Evolutionary conservation across 1,140 invertebrate species (phyloP).

Genomic region (Euglossa dilemma): DNA sequence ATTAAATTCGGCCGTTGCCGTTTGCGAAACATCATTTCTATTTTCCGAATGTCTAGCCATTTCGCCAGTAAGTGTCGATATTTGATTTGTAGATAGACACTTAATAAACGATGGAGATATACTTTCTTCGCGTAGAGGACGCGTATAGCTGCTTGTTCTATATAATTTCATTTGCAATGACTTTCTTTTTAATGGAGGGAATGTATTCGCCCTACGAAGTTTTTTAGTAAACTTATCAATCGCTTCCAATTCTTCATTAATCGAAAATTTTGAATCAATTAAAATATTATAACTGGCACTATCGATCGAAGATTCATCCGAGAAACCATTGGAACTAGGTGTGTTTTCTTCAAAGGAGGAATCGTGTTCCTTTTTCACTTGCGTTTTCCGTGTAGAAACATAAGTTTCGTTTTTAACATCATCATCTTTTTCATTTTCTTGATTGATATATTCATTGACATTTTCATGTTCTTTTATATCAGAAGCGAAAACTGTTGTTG

Average conservation of each 20-base stretch:
- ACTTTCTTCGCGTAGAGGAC: constrained; percentile 7
- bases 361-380: constrained; percentile 50
- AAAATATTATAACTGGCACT: constrained; percentile 78
- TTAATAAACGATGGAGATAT: background rate
- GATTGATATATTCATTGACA: background rate
- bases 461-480: background rate
- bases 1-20: no score
- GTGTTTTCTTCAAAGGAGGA: constrained; percentile 76
- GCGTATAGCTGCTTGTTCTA: background rate
- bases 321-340: constrained; percentile 69
- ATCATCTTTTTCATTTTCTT: background rate
- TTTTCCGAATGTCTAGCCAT: background rate
- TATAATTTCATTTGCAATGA: background rate
- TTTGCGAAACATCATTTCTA: background rate
- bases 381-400: background rate
- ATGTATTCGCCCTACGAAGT: background rate
- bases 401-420: background rate
- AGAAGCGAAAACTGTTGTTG: constrained; percentile 61
- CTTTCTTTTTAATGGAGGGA: background rate
- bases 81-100: constrained; percentile 17
- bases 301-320: constrained; percentile 71
- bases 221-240: background rate
- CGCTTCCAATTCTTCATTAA: constrained; percentile 33
- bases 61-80: background rate
- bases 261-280: constrained; percentile 67